Conservation (phyloP, 2,888 invertebrate species). For the Hipparchia sbordonii region DNA sequence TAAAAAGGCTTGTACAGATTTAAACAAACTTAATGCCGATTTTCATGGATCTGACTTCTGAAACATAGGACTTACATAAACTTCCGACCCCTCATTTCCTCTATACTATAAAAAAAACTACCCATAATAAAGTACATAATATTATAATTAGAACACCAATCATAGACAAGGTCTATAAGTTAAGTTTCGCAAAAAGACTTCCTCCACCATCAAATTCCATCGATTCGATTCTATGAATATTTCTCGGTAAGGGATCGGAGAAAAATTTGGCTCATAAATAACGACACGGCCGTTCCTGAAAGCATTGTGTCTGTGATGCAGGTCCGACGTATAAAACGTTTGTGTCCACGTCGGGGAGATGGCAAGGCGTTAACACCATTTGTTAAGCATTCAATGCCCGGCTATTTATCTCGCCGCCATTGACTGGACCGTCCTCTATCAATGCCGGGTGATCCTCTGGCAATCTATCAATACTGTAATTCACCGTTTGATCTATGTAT, state of each 20-base stretch:
- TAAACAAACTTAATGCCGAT: no score
- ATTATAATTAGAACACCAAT: no score
- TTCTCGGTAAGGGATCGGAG: constrained; percentile 30
- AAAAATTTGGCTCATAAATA: constrained; percentile 52
- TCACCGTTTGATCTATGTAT: constrained; percentile 42
- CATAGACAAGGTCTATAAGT: background rate
- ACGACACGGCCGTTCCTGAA: constrained; percentile 50
- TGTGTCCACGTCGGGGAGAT: constrained; percentile 53
- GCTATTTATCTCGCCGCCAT: constrained; percentile 66
- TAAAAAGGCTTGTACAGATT: no score
- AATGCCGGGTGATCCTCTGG: constrained; percentile 55
- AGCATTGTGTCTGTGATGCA: constrained; percentile 63
- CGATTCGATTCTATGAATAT: constrained; percentile 7
- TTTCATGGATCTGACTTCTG: no score
- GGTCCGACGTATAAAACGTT: constrained; percentile 61
- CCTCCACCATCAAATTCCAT: background rate
- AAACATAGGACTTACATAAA: no score
- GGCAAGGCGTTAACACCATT: constrained; percentile 60
- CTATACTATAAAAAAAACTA: no score
- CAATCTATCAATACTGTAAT: constrained; percentile 60
- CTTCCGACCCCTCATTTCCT: no score
- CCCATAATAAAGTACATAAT: no score
- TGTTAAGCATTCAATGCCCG: constrained; percentile 69
- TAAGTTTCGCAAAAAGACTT: background rate
- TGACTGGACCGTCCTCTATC: constrained; percentile 66